Percentiles rank a stretch among this genome's conserved stretches.
These are phyloP conservation scores for Tetranychus urticae DNA, from an alignment of 1,140 invertebrate genomes.

Conservation along the genomic window DNA sequence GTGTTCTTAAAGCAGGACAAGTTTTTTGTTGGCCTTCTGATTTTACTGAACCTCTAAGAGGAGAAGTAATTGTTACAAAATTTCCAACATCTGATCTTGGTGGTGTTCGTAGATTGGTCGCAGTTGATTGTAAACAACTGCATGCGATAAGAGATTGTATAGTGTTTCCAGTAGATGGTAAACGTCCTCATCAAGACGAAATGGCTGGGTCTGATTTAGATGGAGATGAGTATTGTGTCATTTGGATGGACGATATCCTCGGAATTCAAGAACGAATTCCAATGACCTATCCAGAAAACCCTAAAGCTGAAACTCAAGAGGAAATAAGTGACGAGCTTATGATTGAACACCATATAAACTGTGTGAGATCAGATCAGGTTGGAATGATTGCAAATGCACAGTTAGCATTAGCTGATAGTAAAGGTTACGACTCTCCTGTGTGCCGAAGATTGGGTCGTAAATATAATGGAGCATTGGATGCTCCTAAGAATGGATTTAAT, in stretches of 20 bases:
- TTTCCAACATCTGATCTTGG: conserved; percentile 22
- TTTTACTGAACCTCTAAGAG: conserved; percentile 1
- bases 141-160: conserved; percentile 21
- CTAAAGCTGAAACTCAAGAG: background rate
- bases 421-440: conserved; percentile 11
- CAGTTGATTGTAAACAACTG: conserved; percentile 18
- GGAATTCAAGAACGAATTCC: conserved; percentile 3
- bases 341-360: conserved; percentile 16
- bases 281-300: conserved; percentile 9
- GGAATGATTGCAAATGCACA: conserved; percentile 16
- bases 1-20: conserved; percentile 11
- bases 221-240: conserved; percentile 15
- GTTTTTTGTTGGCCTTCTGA: conserved; percentile 13
- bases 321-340: conserved; percentile 12
- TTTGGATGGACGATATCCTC: conserved; percentile 11
- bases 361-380: conserved; percentile 16
- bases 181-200: conserved; percentile 22
- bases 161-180: conserved; percentile 21
- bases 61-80: conserved; percentile 17
- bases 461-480: conserved; percentile 17
- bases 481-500: conserved; percentile 17
- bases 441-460: conserved; percentile 14
- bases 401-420: conserved; percentile 15
- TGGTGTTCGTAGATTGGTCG: conserved; percentile 21
- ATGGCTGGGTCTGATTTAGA: conserved; percentile 20